Conservation (phyloP, 2,113 vertebrate genomes). For the Brachirus orientalis region DNA sequence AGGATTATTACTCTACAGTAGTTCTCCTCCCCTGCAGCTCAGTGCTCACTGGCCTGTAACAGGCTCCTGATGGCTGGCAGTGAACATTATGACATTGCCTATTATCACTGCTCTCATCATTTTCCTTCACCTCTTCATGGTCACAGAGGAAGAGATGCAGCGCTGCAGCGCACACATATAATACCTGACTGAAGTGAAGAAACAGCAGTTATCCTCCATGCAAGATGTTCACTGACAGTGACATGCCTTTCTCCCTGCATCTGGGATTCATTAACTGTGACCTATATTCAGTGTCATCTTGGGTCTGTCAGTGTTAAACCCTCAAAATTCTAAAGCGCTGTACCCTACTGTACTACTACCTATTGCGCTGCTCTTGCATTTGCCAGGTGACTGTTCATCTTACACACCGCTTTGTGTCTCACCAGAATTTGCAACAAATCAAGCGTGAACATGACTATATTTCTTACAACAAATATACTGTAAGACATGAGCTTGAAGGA, state of each 20-base stretch:
- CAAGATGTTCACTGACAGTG: not conserved
- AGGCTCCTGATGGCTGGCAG: constrained; percentile 36
- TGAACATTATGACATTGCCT: constrained; percentile 54
- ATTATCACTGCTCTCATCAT: constrained; percentile 55
- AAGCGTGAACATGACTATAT: too few relatives aligned
- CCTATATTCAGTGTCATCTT: not conserved
- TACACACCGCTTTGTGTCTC: not conserved
- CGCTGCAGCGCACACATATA: constrained; percentile 9
- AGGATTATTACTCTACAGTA: not conserved
- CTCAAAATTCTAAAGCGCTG: not conserved
- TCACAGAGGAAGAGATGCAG: constrained; percentile 8
- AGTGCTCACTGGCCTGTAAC: constrained; percentile 58
- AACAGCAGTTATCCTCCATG: not conserved
- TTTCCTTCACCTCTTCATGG: constrained; percentile 26
- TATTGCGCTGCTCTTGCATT: not conserved
- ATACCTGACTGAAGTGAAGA: not conserved
- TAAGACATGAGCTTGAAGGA: too few relatives aligned
- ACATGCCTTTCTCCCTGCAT: not conserved
- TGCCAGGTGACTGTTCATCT: not conserved
- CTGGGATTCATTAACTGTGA: not conserved
- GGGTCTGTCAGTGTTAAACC: not conserved
- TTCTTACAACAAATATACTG: too few relatives aligned
- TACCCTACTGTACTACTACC: too few relatives aligned
- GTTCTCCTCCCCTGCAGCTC: constrained; percentile 24
- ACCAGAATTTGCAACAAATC: not conserved